phyloP scores from a whole-genome alignment of 2,113 vertebrate species.

The Aramus guarauna region DNA sequence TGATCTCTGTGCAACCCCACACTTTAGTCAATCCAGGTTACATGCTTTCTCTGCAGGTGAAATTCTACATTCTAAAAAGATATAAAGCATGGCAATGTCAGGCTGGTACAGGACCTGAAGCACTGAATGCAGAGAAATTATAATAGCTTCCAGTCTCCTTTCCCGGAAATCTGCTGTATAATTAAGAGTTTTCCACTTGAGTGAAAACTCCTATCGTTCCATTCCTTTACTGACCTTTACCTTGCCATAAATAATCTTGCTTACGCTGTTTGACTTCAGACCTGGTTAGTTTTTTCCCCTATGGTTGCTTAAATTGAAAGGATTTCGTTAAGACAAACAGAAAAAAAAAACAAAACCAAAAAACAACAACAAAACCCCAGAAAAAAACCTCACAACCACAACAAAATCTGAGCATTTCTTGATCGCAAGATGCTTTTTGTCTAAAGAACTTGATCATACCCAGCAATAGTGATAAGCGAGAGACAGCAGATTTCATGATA shows the following conservation, averaged over 20 bases:
- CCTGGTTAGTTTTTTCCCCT: background rate
- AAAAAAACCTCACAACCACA: accelerated
- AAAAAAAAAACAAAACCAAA: background rate
- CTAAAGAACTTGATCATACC: background rate
- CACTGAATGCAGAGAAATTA: background rate
- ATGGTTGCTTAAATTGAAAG: background rate
- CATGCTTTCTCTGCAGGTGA: background rate
- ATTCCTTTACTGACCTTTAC: constrained; percentile 6
- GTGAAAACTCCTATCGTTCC: background rate
- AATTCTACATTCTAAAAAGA: constrained; percentile 11
- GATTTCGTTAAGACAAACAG: background rate
- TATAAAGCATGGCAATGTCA: background rate
- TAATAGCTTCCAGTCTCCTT: background rate
- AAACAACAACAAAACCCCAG: no score
- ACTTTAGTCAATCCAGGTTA: background rate
- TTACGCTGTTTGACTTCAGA: background rate
- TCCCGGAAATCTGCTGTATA: constrained; percentile 3
- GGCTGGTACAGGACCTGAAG: background rate
- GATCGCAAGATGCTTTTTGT: background rate
- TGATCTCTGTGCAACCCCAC: background rate
- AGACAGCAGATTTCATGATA: background rate
- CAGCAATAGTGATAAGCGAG: background rate
- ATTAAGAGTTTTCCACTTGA: constrained; percentile 15
- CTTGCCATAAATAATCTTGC: background rate
- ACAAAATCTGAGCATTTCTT: background rate